Evolutionary conservation across 2,888 invertebrate species (phyloP).

Genomic region (Cephonodes hylas): DNA sequence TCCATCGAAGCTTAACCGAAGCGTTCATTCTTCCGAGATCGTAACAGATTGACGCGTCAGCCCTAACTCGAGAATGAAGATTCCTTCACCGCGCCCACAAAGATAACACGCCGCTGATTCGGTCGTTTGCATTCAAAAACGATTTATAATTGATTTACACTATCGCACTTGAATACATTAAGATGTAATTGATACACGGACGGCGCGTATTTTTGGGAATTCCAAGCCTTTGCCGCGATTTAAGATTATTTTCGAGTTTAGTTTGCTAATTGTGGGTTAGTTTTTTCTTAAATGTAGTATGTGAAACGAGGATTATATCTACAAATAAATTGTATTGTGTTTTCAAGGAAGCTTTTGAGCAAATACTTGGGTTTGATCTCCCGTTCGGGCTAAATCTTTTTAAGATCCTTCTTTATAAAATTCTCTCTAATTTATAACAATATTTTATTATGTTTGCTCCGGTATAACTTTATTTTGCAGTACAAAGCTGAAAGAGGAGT

Average conservation of each 20-base stretch:
- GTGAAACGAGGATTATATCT: too few relatives aligned
- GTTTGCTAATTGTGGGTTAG: neutral
- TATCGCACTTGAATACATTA: slow-evolving; percentile 30
- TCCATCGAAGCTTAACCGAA: too few relatives aligned
- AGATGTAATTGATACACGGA: slow-evolving; percentile 26
- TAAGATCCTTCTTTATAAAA: too few relatives aligned
- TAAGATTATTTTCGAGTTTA: neutral
- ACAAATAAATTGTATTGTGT: too few relatives aligned
- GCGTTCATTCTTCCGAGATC: neutral
- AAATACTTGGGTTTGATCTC: too few relatives aligned
- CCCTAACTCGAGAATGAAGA: slow-evolving; percentile 9
- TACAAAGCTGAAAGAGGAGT: too few relatives aligned
- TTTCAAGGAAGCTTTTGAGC: too few relatives aligned
- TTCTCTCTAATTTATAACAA: too few relatives aligned
- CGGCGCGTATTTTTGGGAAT: neutral
- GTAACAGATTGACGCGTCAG: neutral
- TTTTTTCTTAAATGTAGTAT: too few relatives aligned
- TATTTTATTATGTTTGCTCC: too few relatives aligned
- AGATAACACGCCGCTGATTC: slow-evolving; percentile 17
- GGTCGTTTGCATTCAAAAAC: slow-evolving; percentile 38
- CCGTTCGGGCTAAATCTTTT: too few relatives aligned
- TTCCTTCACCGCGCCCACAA: slow-evolving; percentile 3
- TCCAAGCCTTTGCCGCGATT: neutral
- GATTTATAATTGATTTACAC: slow-evolving; percentile 45
- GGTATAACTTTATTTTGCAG: too few relatives aligned